Conservation (phyloP, 2,797 vertebrate species). For the Melanotaenia trifasciata region DNA sequence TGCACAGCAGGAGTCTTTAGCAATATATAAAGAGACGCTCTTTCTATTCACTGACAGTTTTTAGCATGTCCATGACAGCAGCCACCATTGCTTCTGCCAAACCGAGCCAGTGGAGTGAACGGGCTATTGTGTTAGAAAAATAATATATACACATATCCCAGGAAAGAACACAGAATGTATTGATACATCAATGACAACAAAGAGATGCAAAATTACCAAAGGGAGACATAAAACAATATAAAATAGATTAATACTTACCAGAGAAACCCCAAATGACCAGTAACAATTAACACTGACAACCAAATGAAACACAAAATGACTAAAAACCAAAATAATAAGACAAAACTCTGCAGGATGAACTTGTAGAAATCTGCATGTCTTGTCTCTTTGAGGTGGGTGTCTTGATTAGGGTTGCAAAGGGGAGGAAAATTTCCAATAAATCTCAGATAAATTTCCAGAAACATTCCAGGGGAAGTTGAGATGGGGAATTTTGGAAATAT, state of each 20-base stretch:
- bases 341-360: neutral
- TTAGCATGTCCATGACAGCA: neutral
- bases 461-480: too few relatives aligned
- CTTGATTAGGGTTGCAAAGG: too few relatives aligned
- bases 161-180: neutral
- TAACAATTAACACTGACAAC: too few relatives aligned
- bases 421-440: too few relatives aligned
- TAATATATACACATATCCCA: neutral
- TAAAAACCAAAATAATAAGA: neutral
- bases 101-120: neutral
- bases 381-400: too few relatives aligned
- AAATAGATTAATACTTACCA: neutral
- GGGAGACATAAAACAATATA: neutral
- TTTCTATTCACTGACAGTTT: constrained; percentile 1
- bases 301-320: too few relatives aligned
- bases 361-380: neutral
- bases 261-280: neutral
- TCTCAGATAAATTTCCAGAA: too few relatives aligned
- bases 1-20: neutral
- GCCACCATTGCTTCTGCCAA: neutral
- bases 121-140: neutral
- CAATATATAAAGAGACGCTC: neutral
- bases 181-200: neutral
- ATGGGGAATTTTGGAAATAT: too few relatives aligned
- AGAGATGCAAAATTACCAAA: neutral